Percentiles rank a stretch among this genome's conserved stretches.
phyloP scores from a whole-genome alignment of 2,113 vertebrate genomes.

The sheep (Ovis aries) region ARS-UI_Ramb_v3.0 NC_056056.1:40793501-40794000 shows the following conservation, averaged over 20 bases:
- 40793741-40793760: neutral
- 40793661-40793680: neutral
- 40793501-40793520: neutral
- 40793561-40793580: neutral
- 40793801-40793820: neutral
- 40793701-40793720: neutral
- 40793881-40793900: neutral
- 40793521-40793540: conserved; percentile 22
- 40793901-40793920: neutral
- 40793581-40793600: conserved; percentile 16
- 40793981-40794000: neutral
- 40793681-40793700: neutral
- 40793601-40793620: neutral
- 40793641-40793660: neutral
- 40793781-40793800: neutral
- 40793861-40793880: neutral
- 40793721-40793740: neutral
- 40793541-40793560: neutral
- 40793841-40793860: conserved; percentile 2
- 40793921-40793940: neutral
- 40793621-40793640: neutral
- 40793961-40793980: neutral
- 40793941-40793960: neutral
- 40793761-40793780: neutral
- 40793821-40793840: neutral